Percentiles rank a stretch among this genome's conserved stretches.
phyloP scores from a whole-genome alignment of 2,113 vertebrate genomes.

The Vidua chalybeata region DNA sequence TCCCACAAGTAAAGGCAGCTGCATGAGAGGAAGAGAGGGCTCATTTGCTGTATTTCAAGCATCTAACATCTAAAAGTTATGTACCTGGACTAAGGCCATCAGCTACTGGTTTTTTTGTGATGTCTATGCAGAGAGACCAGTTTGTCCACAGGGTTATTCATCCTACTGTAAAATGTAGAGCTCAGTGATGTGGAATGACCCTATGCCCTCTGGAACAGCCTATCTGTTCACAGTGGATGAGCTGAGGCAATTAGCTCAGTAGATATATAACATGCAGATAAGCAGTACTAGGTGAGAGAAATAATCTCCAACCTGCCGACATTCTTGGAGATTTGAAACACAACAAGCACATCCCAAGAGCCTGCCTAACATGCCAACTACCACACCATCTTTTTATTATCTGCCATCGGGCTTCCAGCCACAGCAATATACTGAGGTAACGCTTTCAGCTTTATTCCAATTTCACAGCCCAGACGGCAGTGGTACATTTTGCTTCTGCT shows the following conservation, averaged over 20 bases:
- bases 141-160: background rate
- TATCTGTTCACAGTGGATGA: background rate
- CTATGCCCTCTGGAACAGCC: background rate
- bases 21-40: background rate
- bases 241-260: background rate
- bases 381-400: constrained; percentile 4
- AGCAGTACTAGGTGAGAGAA: background rate
- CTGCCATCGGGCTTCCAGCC: constrained; percentile 3
- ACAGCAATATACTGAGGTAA: background rate
- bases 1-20: background rate
- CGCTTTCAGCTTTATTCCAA: background rate
- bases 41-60: background rate
- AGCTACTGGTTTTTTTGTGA: background rate
- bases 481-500: constrained; percentile 25
- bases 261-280: background rate
- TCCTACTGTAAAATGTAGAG: background rate
- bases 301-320: background rate
- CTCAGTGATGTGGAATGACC: background rate
- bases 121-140: background rate
- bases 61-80: background rate
- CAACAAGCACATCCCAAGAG: background rate
- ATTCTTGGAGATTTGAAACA: background rate
- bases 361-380: background rate
- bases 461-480: constrained; percentile 50
- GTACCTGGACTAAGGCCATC: background rate